phyloP scores from a whole-genome alignment of 1,140 invertebrate genomes.

The Mylabris phalerata region DNA sequence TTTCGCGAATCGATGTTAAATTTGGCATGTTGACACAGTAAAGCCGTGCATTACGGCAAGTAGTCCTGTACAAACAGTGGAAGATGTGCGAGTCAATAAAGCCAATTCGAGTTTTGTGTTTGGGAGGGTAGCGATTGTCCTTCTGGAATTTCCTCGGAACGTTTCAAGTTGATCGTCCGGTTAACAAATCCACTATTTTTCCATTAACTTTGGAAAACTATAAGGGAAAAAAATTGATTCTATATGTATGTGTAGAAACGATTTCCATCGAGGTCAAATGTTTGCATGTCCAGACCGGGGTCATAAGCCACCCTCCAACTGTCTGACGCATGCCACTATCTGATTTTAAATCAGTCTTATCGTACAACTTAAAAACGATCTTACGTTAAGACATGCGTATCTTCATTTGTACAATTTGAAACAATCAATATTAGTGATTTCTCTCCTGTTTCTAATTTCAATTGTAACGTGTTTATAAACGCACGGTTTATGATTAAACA shows the following conservation, averaged over 20 bases:
- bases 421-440: background rate
- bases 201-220: too few species aligned
- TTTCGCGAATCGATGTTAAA: constrained; percentile 25
- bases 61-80: constrained; percentile 30
- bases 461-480: background rate
- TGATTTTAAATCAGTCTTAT: constrained; percentile 4
- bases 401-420: background rate
- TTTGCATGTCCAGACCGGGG: constrained; percentile 13
- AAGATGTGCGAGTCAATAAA: constrained; percentile 29
- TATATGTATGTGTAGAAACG: background rate
- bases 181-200: too few species aligned
- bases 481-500: constrained; percentile 10
- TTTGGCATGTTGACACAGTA: constrained; percentile 26
- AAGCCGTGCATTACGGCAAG: constrained; percentile 33
- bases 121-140: too few species aligned
- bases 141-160: too few species aligned
- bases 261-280: constrained; percentile 15
- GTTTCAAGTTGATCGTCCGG: too few species aligned
- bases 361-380: too few species aligned
- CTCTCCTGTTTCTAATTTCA: background rate
- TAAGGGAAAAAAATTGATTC: constrained; percentile 3
- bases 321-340: constrained; percentile 21
- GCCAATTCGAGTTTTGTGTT: constrained; percentile 10
- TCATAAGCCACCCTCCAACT: constrained; percentile 9
- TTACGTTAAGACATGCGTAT: too few species aligned